Evolutionary conservation across 2,888 invertebrate genomes (phyloP), one percentile per base, ranked within the genome.

Genomic region (Serrognathus titanus): DNA sequence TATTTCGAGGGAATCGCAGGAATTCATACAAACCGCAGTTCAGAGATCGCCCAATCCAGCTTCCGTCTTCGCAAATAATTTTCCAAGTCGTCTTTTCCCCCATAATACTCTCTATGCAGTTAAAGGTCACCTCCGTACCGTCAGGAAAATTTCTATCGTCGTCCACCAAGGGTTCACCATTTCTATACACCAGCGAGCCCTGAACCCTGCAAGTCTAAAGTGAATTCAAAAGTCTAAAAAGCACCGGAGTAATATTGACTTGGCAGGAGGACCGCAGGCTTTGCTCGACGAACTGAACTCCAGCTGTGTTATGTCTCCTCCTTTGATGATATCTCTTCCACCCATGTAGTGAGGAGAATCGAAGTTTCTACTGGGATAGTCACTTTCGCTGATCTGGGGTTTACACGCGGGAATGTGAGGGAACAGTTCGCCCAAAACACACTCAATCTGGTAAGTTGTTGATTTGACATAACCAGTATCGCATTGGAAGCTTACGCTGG

Each of bases 11-110:
- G 24, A 16, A 3, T 16, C 16, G 16, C 3, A 16, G 2, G 24
- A 31, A 31, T 31, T 7, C 24, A 9, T 11, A 40, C 82, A 78
- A 75, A 91, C 91, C 92, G 73, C 92, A 92, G 66, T 85, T 87
- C 57, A 88, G 84, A 50, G 90, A 87, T 68, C 89, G 83, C 16
- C 92, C 92, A 58, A 90, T 86, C 93, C 93, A 93, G 64, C 83
- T 85, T 0, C 92, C 92, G 66, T 92, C 88, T 71, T 92, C 90
- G 68, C 92, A 93, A 54, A 89, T 85, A 20, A 92, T 87, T 65
- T 89, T 88, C 93, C 93, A 93, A 0, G 90, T 89, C 24, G 87
- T 89, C 69, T 88, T 87, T 76, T 91, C 91, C 0, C 89, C 90
- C 80, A 90, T 88, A 43, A 89, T 87, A 61, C 88, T 88, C 1